phyloP scores from a whole-genome alignment of 2,888 invertebrate genomes.

The Pammene fasciana region DNA sequence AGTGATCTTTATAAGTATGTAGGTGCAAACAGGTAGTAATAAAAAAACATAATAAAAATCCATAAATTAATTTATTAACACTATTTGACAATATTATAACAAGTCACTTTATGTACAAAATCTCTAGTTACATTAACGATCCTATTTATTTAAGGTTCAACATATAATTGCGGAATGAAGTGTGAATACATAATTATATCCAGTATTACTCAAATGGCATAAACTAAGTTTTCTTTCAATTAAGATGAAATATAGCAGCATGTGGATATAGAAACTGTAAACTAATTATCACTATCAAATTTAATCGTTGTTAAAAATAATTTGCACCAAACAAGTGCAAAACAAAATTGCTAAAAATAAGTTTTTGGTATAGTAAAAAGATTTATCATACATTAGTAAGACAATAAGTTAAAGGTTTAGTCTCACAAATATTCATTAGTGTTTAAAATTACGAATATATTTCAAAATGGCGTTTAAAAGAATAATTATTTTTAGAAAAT shows the following conservation, averaged over 20 bases:
- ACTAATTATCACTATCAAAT: no score
- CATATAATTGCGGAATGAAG: constrained; percentile 31
- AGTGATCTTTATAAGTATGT: constrained; percentile 15
- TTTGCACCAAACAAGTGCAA: constrained; percentile 44
- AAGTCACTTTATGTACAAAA: constrained; percentile 80
- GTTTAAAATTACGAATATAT: background rate
- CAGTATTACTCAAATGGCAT: constrained; percentile 12
- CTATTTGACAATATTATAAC: constrained; percentile 80
- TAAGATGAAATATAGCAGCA: no score
- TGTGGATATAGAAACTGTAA: no score
- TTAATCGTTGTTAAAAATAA: constrained; percentile 36
- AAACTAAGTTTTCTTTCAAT: no score
- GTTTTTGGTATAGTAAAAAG: constrained; percentile 40
- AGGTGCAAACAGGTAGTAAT: background rate
- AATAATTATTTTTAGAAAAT: background rate
- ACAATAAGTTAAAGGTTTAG: constrained; percentile 52
- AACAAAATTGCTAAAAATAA: background rate
- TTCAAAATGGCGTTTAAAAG: background rate
- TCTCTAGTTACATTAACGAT: constrained; percentile 43
- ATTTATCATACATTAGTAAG: constrained; percentile 60
- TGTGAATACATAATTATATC: constrained; percentile 11
- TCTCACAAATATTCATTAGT: constrained; percentile 48
- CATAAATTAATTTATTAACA: constrained; percentile 82
- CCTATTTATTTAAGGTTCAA: constrained; percentile 28
- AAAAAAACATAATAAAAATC: constrained; percentile 65